These are phyloP conservation scores for Tympanoctomys barrerae DNA, from an alignment of 2,797 vertebrate genomes.

Conservation along the genomic window DNA sequence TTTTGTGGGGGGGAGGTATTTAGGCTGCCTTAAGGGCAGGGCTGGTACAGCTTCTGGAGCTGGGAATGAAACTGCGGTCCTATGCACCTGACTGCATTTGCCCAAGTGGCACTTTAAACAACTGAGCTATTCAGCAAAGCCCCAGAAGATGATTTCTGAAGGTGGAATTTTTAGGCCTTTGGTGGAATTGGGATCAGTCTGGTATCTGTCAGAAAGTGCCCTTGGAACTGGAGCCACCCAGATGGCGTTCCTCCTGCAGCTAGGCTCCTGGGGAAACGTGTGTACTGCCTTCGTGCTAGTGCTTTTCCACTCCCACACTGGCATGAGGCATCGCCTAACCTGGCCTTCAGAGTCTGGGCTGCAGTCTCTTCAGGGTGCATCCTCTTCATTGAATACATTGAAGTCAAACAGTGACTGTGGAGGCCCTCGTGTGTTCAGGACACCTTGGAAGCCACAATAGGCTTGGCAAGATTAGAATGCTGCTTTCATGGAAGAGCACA, in stretches of 20 bases:
- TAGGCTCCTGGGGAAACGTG: background rate
- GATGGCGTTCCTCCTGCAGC: background rate
- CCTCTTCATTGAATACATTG: background rate
- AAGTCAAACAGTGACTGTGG: background rate
- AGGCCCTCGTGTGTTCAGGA: background rate
- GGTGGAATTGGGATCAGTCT: background rate
- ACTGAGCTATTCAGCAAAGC: too few species aligned
- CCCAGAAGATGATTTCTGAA: background rate
- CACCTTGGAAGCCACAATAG: background rate
- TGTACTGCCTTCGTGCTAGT: background rate
- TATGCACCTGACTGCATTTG: too few species aligned
- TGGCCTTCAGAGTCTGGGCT: background rate
- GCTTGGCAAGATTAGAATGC: slow-evolving; percentile 7
- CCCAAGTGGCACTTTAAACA: too few species aligned
- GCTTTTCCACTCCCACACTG: background rate
- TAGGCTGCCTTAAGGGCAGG: too few species aligned
- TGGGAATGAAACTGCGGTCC: too few species aligned
- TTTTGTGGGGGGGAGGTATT: too few species aligned
- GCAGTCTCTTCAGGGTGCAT: background rate
- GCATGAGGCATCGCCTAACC: background rate
- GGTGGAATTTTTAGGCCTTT: background rate
- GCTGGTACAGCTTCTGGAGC: too few species aligned
- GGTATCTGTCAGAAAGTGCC: background rate
- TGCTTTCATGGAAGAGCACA: background rate
- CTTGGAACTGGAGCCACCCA: background rate